Evolutionary conservation across 2,797 vertebrate species (phyloP).

Genomic region (Crenuchus spilurus): DNA sequence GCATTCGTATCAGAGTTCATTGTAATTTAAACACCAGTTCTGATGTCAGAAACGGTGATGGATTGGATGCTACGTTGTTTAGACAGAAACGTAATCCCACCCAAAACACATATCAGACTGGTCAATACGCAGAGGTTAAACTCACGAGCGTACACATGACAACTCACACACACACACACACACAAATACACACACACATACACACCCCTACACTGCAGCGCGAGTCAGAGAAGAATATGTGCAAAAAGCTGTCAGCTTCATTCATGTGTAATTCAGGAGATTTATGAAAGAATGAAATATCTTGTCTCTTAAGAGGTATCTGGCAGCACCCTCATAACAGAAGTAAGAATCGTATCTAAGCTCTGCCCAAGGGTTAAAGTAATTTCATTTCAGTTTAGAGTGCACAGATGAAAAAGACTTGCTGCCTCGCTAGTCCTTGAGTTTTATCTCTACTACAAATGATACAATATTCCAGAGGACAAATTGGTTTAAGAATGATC

Average conservation of each 20-base stretch:
- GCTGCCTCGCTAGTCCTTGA: conserved; percentile 18
- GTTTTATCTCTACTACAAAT: conserved; percentile 39
- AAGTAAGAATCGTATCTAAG: conserved; percentile 24
- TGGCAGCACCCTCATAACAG: conserved; percentile 31
- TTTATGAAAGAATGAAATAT: conserved; percentile 36
- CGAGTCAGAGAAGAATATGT: background rate
- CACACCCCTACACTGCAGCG: background rate
- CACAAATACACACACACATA: background rate
- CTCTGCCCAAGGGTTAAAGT: conserved; percentile 35
- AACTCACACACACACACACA: background rate
- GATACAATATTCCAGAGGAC: conserved; percentile 31
- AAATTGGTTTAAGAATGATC: conserved; percentile 45
- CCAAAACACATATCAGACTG: background rate
- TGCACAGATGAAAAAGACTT: conserved; percentile 35
- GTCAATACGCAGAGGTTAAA: background rate
- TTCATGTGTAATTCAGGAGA: background rate
- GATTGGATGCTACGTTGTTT: background rate
- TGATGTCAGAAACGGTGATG: background rate
- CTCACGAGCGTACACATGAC: background rate
- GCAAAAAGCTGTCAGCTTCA: background rate
- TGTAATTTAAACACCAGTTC: background rate
- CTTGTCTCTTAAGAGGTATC: conserved; percentile 20
- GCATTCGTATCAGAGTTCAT: conserved; percentile 4
- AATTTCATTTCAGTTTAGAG: conserved; percentile 40
- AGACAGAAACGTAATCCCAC: background rate